Base-by-base conservation (phyloP, 2,113 vertebrate species). In the Panthera uncia region DNA sequence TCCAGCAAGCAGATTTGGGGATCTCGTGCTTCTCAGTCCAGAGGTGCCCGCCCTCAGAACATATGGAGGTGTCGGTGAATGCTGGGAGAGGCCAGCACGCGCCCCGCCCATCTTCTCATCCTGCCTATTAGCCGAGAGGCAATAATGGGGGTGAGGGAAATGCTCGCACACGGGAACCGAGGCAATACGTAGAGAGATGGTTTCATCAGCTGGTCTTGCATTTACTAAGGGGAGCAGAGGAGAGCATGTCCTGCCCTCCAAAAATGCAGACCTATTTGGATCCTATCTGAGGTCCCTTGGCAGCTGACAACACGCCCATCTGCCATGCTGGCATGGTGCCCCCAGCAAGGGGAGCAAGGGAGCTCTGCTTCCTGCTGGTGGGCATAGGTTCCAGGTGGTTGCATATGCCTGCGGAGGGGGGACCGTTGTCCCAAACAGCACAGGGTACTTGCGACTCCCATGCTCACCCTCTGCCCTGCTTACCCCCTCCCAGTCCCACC, bases 201-300 rank as follows among this genome's bases (percentile, higher is more conserved):
- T 69, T 90, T 41, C 50, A 16, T 9, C 4, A 21, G n/a, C 66
- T 27, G 69, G 1, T 36, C 63, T 78, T 27, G 4, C 57, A 50
- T 31, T 6, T 15, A 73, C 9, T 1, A 36, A 19, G 79, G 14
- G 84, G 38, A 71, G 86, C 11, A 8, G 89, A 97, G 92, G 93
- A 97, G 87, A 86, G 38, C 95, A 41, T 81, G 68, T 76, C 92
- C 90, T 98, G 96, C 96, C 97, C 96, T 97, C 96, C 55, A 97
- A 86, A 98, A 96, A 81, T 29, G 91, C 80, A 96, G 90, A 55
- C 93, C 90, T 97, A 0, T 95, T 27, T 11, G 92, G 93, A 97
- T 90, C 66, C 2, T 5, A 2, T 12, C 19, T 95, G 0, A 33
- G n/a, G 68, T 69, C 41, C 96, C 92, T 18, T 85, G 29, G 98